phyloP scores from a whole-genome alignment of 2,113 vertebrate species.

The Alouatta palliata region DNA sequence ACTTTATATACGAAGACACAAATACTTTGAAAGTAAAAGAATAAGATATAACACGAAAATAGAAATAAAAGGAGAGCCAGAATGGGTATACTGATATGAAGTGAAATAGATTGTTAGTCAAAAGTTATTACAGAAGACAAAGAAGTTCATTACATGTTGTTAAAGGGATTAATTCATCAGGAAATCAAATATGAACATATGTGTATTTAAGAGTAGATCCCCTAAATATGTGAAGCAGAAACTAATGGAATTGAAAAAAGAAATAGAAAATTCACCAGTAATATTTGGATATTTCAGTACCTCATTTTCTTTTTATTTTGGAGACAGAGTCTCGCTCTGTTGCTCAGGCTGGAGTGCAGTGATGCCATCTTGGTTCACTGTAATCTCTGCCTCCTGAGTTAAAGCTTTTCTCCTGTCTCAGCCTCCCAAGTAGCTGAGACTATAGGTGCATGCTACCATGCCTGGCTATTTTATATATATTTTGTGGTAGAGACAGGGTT shows the following conservation, averaged over 20 bases:
- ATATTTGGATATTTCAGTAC: not conserved
- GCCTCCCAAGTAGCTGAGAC: no score
- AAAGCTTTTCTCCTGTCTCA: no score
- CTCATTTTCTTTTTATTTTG: no score
- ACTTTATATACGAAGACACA: not conserved
- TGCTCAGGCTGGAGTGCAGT: no score
- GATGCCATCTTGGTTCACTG: no score
- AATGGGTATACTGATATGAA: not conserved
- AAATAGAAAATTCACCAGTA: not conserved
- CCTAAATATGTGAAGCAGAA: conserved; percentile 2
- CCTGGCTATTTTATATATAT: no score
- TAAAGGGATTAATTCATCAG: not conserved
- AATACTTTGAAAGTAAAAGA: not conserved
- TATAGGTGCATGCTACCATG: no score
- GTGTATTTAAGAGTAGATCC: not conserved
- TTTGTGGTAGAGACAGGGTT: no score
- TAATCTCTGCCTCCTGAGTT: no score
- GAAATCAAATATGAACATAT: not conserved
- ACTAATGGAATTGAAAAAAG: not conserved
- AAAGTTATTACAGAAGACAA: not conserved
- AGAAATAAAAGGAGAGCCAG: not conserved
- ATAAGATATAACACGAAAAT: not conserved
- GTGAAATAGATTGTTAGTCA: not conserved
- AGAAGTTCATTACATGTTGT: not conserved
- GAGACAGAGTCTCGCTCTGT: no score